phyloP scores from a whole-genome alignment of 2,113 vertebrate species.

The Dipodomys ordii region DNA sequence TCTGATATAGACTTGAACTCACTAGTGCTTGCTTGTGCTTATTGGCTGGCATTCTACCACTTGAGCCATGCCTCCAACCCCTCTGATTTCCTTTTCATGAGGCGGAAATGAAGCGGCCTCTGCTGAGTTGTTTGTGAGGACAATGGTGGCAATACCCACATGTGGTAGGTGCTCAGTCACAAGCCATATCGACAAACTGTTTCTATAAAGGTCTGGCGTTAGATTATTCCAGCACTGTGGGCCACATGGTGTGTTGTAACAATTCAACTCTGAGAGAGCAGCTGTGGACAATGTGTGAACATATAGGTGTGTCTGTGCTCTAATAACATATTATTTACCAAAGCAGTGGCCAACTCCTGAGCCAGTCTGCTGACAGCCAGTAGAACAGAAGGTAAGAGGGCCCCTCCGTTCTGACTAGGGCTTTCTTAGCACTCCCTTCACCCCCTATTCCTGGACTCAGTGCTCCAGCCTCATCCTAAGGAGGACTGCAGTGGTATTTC shows the following conservation, averaged over 20 bases:
- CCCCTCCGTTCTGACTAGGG: not conserved
- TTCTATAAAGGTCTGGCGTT: not conserved
- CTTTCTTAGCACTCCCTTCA: not conserved
- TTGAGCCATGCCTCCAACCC: too few species aligned
- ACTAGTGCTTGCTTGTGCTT: too few species aligned
- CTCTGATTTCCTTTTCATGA: not conserved
- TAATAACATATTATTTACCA: not conserved
- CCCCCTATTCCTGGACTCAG: not conserved
- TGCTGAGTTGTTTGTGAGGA: not conserved
- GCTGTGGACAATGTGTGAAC: not conserved
- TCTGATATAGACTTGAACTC: too few species aligned
- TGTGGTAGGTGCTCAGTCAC: not conserved
- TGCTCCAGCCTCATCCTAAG: fast-evolving
- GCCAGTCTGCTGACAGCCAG: not conserved
- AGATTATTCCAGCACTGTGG: not conserved
- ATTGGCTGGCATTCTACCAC: too few species aligned
- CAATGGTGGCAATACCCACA: not conserved
- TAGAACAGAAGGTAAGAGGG: not conserved
- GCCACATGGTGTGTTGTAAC: not conserved
- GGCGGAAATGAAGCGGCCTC: not conserved
- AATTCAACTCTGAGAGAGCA: not conserved
- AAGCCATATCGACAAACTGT: not conserved
- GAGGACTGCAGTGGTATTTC: not conserved
- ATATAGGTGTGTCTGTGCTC: not conserved
- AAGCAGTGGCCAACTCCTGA: not conserved